Conservation (phyloP, 2,888 invertebrate genomes). For the Rhogogaster chlorosoma region DNA sequence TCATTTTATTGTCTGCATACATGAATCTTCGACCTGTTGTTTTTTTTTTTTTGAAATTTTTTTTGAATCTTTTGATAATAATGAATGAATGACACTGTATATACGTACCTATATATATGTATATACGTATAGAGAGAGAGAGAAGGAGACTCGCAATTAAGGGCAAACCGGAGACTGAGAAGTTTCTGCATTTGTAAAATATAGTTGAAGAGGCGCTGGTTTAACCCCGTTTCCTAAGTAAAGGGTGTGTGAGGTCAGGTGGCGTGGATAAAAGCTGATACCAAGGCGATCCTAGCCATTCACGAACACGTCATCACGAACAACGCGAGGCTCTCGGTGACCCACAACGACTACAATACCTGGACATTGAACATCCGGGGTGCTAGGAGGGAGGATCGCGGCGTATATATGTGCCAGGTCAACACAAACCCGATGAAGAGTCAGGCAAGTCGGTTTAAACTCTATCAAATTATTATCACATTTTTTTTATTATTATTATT, state of each 20-base stretch:
- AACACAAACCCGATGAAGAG: constrained; percentile 97
- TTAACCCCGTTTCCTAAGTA: constrained; percentile 34
- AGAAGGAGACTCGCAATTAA: not conserved
- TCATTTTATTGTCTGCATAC: not conserved
- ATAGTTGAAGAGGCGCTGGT: not conserved
- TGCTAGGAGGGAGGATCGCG: constrained; percentile 92
- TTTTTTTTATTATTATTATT: constrained; percentile 19
- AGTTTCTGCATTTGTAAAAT: not conserved
- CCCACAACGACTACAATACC: constrained; percentile 95
- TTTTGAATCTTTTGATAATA: not conserved
- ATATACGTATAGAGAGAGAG: not conserved
- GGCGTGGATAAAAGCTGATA: constrained; percentile 97
- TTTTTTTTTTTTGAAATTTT: not conserved
- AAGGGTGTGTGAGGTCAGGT: constrained; percentile 82
- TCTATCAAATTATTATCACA: not conserved
- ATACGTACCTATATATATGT: not conserved
- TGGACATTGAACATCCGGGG: constrained; percentile 94
- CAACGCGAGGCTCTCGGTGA: constrained; percentile 92
- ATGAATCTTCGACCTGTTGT: not conserved
- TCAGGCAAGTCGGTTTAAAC: constrained; percentile 83
- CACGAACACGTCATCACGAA: constrained; percentile 97
- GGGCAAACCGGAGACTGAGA: too few relatives aligned
- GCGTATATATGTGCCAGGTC: constrained; percentile 97
- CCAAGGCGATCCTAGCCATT: constrained; percentile 95
- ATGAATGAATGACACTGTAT: not conserved